phyloP scores from a whole-genome alignment of 2,888 invertebrate genomes.

The Cephus rjabovi region DNA sequence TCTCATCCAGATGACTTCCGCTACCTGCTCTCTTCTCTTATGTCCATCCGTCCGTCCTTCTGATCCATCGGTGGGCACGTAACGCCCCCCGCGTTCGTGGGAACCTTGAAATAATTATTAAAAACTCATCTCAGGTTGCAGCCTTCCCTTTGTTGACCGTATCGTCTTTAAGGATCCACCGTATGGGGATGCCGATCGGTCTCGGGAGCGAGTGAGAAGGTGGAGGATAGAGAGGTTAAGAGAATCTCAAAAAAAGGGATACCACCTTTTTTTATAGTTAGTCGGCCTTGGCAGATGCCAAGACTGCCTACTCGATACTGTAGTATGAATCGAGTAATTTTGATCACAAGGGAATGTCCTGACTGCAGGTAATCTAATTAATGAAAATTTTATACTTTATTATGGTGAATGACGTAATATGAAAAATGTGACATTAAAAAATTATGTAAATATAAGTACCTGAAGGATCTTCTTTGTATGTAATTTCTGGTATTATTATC shows the following conservation, averaged over 20 bases:
- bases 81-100: conserved; percentile 66
- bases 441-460: neutral
- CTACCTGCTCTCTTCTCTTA: conserved; percentile 54
- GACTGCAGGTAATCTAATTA: neutral
- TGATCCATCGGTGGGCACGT: conserved; percentile 43
- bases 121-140: conserved; percentile 60
- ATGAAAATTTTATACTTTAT: neutral
- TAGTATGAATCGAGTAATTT: neutral
- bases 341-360: neutral
- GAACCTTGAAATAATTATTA: conserved; percentile 65
- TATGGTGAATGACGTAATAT: neutral
- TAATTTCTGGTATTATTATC: neutral
- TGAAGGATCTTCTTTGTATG: neutral
- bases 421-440: neutral
- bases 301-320: neutral
- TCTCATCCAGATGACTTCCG: conserved; percentile 63
- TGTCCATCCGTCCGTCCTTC: conserved; percentile 38
- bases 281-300: conserved; percentile 40
- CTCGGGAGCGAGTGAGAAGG: conserved; percentile 18
- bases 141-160: conserved; percentile 62
- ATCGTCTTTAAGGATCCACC: conserved; percentile 62
- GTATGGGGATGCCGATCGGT: conserved; percentile 2
- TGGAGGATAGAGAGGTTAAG: conserved; percentile 10
- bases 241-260: conserved; percentile 1
- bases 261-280: conserved; percentile 8